Conservation (phyloP, 2,888 invertebrate genomes). For the Limnephilus marmoratus region DNA sequence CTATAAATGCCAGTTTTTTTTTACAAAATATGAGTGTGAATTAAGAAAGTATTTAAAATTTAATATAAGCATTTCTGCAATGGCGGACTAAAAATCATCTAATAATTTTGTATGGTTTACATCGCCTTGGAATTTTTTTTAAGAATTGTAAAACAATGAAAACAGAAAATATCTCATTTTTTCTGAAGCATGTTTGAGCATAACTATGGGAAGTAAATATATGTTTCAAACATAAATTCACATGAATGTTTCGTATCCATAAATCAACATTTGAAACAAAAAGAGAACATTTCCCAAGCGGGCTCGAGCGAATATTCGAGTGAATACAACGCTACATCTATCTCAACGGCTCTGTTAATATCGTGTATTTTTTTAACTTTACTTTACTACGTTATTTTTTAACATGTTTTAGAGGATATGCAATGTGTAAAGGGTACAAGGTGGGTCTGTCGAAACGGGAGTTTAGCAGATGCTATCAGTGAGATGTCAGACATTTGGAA, state of each 20-base stretch:
- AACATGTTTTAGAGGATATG: background rate
- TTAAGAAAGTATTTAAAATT: no score
- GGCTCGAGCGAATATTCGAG: background rate
- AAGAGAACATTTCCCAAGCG: background rate
- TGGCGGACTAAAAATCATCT: no score
- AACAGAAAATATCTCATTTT: background rate
- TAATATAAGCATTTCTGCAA: no score
- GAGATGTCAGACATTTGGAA: background rate
- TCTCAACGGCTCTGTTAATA: background rate
- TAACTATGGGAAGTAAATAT: background rate
- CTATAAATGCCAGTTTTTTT: no score
- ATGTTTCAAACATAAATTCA: background rate
- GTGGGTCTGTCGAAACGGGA: background rate
- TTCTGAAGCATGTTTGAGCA: background rate
- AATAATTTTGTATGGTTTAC: no score
- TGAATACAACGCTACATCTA: background rate
- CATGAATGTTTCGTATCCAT: conserved; percentile 22
- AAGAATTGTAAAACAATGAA: background rate
- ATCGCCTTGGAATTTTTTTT: background rate
- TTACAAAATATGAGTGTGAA: no score
- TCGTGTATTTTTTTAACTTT: background rate
- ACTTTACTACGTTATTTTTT: background rate
- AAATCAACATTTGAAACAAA: conserved; percentile 26
- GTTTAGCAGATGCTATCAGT: background rate
- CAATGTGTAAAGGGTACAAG: background rate